These are phyloP conservation scores for Clamator glandarius DNA, from an alignment of 2,797 vertebrate genomes.

Conservation along the genomic window DNA sequence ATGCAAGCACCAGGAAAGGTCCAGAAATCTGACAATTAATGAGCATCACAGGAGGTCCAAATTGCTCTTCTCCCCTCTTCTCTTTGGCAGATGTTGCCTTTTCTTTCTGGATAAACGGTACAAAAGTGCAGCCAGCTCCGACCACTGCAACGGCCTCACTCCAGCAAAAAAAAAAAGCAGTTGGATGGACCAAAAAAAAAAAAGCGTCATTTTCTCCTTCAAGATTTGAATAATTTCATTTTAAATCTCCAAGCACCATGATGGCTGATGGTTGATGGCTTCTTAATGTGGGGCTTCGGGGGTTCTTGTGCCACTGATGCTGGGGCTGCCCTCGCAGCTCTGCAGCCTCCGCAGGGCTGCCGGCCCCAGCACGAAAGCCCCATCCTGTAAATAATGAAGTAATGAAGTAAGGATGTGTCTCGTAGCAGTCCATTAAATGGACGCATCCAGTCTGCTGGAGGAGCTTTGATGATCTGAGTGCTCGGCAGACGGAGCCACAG, in stretches of 20 bases:
- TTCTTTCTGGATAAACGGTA: rapidly evolving
- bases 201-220: not conserved
- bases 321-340: not conserved
- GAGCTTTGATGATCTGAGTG: not conserved
- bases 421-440: not conserved
- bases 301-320: rapidly evolving
- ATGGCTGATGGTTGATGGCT: not conserved
- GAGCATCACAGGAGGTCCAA: not conserved
- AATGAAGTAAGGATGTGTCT: not conserved
- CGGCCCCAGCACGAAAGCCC: not conserved
- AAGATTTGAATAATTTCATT: not conserved
- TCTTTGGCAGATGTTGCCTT: not conserved
- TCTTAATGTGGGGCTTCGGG: not conserved
- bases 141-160: not conserved
- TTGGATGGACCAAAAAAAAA: not conserved
- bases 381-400: conserved; percentile 2
- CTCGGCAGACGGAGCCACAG: not conserved
- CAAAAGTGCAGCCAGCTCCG: not conserved
- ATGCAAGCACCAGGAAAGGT: not conserved
- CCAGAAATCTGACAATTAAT: not conserved
- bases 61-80: not conserved
- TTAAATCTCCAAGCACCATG: not conserved
- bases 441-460: not conserved
- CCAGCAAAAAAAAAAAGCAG: not conserved
- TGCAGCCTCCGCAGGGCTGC: not conserved